A percentile compares a stretch with the other conserved stretches of the same genome.
Evolutionary conservation across 2,797 vertebrate genomes (phyloP).

Genomic region (Crossoptilon crossoptilon): DNA sequence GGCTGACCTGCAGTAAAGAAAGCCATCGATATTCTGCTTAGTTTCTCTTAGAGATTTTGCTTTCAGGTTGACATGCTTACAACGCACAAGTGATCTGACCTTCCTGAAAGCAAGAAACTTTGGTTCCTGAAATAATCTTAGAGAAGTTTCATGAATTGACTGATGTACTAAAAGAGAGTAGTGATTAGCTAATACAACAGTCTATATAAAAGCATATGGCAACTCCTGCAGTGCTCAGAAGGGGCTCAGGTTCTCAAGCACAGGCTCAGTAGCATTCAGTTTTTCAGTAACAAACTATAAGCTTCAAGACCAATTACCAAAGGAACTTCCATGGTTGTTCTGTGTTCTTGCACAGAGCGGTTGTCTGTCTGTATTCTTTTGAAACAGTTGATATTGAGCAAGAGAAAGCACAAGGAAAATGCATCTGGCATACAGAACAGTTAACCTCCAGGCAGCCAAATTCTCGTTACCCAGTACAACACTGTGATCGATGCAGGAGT

Average conservation of each 20-base stretch:
- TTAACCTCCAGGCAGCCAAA: fast-evolving
- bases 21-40: background rate
- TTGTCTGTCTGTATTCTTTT: background rate
- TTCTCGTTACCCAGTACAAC: background rate
- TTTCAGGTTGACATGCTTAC: background rate
- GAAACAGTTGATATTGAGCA: fast-evolving
- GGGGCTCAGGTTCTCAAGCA: background rate
- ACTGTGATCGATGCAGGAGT: fast-evolving
- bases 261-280: background rate
- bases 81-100: background rate
- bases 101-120: background rate
- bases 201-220: background rate
- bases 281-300: background rate
- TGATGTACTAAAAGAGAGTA: background rate
- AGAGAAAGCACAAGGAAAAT: background rate
- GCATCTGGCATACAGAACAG: background rate
- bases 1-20: conserved; percentile 75
- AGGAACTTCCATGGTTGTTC: background rate
- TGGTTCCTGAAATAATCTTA: fast-evolving
- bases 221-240: fast-evolving
- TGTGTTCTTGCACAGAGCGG: fast-evolving
- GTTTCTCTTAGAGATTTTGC: background rate
- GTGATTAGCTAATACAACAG: background rate
- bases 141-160: background rate
- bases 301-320: background rate